Conservation (phyloP, 2,888 invertebrate genomes). For the Perizoma affinitatum region DNA sequence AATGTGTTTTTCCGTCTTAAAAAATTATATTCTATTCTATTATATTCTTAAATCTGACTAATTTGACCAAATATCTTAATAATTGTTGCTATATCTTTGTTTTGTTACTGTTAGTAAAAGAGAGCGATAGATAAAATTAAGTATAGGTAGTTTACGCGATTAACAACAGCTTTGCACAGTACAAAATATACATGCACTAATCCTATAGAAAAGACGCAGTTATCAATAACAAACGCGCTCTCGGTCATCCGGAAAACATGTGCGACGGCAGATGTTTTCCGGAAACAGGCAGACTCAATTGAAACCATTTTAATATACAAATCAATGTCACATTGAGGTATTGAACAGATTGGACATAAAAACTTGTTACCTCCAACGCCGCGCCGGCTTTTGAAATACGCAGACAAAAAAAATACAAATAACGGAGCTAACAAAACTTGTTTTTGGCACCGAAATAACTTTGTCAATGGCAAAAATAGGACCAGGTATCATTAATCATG, state of each 20-base stretch:
- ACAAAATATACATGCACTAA: background rate
- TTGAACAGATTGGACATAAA: slow-evolving; percentile 1
- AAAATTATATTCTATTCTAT: too few relatives aligned
- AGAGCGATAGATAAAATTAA: too few relatives aligned
- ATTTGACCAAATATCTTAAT: too few relatives aligned
- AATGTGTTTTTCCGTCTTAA: too few relatives aligned
- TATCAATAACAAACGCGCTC: slow-evolving; percentile 12
- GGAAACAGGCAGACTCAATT: slow-evolving; percentile 18
- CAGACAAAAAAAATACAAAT: slow-evolving; percentile 5
- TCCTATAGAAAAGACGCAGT: slow-evolving; percentile 7
- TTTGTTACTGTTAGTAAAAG: too few relatives aligned
- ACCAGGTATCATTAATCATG: slow-evolving; percentile 49
- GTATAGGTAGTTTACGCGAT: too few relatives aligned
- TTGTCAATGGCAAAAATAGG: slow-evolving; percentile 25
- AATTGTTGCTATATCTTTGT: too few relatives aligned
- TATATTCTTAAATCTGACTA: too few relatives aligned
- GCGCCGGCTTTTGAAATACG: background rate
- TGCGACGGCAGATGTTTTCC: too few relatives aligned
- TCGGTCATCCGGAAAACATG: slow-evolving; percentile 27
- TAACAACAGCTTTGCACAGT: background rate
- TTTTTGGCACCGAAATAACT: slow-evolving; percentile 9
- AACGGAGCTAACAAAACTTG: slow-evolving; percentile 12
- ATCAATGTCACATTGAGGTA: slow-evolving; percentile 13
- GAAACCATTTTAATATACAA: slow-evolving; percentile 9
- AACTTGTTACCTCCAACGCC: background rate